Conservation (phyloP, 2,113 vertebrate species). For the Pristiophorus japonicus region DNA sequence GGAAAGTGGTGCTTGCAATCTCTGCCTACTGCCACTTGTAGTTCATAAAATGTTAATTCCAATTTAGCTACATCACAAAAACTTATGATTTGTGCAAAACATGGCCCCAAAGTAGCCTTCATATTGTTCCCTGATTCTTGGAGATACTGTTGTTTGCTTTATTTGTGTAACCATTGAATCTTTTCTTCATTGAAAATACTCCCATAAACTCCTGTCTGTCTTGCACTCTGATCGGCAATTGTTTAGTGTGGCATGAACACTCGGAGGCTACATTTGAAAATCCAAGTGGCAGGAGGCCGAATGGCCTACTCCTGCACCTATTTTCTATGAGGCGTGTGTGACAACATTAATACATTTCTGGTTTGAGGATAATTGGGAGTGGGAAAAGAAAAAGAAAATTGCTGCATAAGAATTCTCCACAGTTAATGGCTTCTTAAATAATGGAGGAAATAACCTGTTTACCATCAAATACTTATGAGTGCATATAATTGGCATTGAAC, state of each 20-base stretch:
- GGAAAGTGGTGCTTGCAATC: neutral
- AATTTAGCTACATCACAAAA: neutral
- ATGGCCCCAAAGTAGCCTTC: neutral
- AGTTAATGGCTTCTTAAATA: neutral
- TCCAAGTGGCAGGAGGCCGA: neutral
- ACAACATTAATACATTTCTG: too few relatives aligned
- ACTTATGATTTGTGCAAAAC: neutral
- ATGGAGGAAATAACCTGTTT: neutral
- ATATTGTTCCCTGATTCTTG: neutral
- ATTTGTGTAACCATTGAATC: neutral
- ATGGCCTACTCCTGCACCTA: too few relatives aligned
- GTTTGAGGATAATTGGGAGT: neutral
- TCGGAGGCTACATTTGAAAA: neutral
- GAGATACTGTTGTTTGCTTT: neutral
- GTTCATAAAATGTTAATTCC: neutral
- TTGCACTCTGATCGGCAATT: neutral
- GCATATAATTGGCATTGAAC: neutral
- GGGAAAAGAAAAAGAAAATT: neutral
- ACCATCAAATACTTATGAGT: neutral
- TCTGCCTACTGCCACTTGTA: neutral
- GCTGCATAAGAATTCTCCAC: neutral
- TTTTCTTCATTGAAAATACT: neutral
- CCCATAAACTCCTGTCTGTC: neutral
- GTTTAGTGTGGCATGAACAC: neutral
- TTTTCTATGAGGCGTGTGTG: too few relatives aligned